These are phyloP conservation scores for Palloptera scutellata DNA, from an alignment of 2,888 invertebrate genomes.

Conservation along the genomic window DNA sequence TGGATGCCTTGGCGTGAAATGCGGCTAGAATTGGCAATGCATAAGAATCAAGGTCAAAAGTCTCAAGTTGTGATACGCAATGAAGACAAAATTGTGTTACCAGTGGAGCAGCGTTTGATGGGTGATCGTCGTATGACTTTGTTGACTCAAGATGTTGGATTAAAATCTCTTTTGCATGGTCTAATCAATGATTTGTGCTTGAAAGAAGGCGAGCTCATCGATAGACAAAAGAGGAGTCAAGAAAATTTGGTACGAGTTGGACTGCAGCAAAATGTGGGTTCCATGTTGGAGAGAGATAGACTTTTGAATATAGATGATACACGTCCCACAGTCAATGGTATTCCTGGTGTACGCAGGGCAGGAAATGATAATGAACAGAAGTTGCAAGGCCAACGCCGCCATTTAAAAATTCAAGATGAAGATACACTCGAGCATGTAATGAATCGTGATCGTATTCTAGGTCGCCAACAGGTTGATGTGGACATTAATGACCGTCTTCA, in stretches of 20 bases:
- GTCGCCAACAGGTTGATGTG: neutral
- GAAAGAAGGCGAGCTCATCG: constrained; percentile 3
- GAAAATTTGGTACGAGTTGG: constrained; percentile 2
- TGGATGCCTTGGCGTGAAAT: constrained; percentile 52
- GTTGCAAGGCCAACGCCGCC: no score
- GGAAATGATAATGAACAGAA: no score
- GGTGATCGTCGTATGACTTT: constrained; percentile 17
- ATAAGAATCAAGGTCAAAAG: constrained; percentile 31
- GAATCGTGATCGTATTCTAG: neutral
- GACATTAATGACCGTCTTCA: neutral
- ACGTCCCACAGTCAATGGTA: neutral
- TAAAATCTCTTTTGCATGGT: constrained; percentile 47
- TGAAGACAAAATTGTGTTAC: constrained; percentile 36
- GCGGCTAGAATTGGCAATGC: constrained; percentile 44
- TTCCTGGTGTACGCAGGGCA: constrained; percentile 7
- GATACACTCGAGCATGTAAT: neutral
- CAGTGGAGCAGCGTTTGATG: constrained; percentile 22
- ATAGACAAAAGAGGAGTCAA: neutral
- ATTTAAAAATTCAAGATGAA: neutral
- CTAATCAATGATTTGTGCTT: constrained; percentile 44
- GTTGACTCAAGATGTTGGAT: constrained; percentile 50
- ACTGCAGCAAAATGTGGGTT: constrained; percentile 12
- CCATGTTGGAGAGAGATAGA: constrained; percentile 7
- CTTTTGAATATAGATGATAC: neutral
- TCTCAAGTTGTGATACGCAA: neutral